These are phyloP conservation scores for Tinamus major DNA, from an alignment of 2,797 vertebrate species.

Conservation along the genomic window DNA sequence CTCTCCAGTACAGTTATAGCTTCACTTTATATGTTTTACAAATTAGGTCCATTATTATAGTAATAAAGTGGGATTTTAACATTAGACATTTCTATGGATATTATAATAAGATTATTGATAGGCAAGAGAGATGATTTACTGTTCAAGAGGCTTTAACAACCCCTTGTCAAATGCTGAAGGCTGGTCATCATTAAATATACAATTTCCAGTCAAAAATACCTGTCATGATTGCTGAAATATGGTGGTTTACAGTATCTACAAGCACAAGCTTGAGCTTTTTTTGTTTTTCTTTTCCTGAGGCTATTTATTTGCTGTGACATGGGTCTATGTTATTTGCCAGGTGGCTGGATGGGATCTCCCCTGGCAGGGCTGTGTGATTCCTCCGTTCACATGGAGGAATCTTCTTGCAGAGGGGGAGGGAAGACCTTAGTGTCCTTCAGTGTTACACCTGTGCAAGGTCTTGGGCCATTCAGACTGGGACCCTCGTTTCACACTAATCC, in stretches of 20 bases:
- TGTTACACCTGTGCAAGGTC: background rate
- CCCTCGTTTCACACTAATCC: background rate
- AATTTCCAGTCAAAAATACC: slow-evolving; percentile 31
- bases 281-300: background rate
- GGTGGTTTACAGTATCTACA: slow-evolving; percentile 3
- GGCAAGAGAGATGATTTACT: slow-evolving; percentile 46
- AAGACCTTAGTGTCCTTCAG: background rate
- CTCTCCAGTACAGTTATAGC: slow-evolving; percentile 26
- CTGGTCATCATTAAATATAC: slow-evolving; percentile 25
- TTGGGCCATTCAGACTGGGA: background rate
- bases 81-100: slow-evolving; percentile 56
- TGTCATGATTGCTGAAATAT: slow-evolving; percentile 9
- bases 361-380: background rate
- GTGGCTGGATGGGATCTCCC: background rate
- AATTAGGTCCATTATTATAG: slow-evolving; percentile 67
- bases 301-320: background rate
- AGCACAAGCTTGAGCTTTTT: background rate
- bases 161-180: slow-evolving; percentile 37
- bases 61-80: slow-evolving; percentile 55
- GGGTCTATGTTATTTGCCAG: background rate
- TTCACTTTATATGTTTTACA: slow-evolving; percentile 59
- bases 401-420: background rate
- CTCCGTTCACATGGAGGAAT: background rate
- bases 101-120: slow-evolving; percentile 65
- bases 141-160: slow-evolving; percentile 26